Conservation (phyloP, 2,888 invertebrate genomes). For the Aspidapion aeneum region DNA sequence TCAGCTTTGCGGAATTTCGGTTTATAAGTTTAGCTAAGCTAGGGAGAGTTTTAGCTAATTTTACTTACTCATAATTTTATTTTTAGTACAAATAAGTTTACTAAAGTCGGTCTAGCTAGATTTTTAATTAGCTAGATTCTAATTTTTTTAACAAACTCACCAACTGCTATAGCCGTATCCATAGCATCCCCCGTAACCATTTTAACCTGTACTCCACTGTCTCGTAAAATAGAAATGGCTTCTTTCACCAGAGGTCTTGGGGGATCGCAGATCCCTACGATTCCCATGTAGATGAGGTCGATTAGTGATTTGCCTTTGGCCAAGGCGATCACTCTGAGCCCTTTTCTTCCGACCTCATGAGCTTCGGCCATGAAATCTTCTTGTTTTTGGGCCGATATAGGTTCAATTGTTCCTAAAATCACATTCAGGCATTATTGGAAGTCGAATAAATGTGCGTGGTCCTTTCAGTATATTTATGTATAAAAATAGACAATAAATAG, state of each 20-base stretch:
- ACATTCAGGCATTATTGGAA: not conserved
- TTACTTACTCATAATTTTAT: too few relatives aligned
- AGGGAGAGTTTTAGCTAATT: too few relatives aligned
- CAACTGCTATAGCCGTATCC: constrained; percentile 94
- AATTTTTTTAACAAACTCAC: too few relatives aligned
- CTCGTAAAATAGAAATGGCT: constrained; percentile 77
- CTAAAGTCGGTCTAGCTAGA: too few relatives aligned
- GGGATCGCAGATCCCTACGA: constrained; percentile 97
- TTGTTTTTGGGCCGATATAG: constrained; percentile 76
- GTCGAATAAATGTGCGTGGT: too few relatives aligned
- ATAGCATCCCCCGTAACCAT: constrained; percentile 97
- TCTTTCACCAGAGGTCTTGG: constrained; percentile 84
- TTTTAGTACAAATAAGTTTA: too few relatives aligned
- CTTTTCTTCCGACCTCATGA: constrained; percentile 84
- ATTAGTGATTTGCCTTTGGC: constrained; percentile 64
- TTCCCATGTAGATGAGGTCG: constrained; percentile 81
- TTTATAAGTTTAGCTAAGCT: too few relatives aligned
- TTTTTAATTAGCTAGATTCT: too few relatives aligned
- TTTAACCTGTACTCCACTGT: constrained; percentile 86
- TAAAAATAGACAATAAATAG: too few relatives aligned
- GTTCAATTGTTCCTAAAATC: constrained; percentile 43
- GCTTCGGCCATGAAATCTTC: constrained; percentile 78
- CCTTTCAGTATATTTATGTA: too few relatives aligned
- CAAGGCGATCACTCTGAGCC: constrained; percentile 79
- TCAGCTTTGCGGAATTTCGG: too few relatives aligned